Base-by-base conservation (phyloP, 2,888 invertebrate species). In the Anagyrus pseudococci region DNA sequence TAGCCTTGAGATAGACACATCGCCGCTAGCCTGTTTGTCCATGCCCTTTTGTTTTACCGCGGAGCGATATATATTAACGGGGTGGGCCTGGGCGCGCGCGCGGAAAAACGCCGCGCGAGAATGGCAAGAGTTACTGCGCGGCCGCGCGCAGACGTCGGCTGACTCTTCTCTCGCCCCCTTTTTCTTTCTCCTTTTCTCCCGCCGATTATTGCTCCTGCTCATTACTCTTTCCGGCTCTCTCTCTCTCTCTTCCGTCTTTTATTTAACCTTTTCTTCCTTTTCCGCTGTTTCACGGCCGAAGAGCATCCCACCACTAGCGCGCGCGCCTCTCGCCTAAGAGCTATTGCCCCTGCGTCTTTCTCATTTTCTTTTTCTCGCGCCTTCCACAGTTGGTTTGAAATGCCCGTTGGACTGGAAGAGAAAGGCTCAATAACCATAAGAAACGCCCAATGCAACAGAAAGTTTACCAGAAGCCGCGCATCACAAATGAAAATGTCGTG, bases 1-100 rank as follows among this genome's bases (percentile, higher is more conserved):
- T 57, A 66, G 66, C 75, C 76, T 73, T 74, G 73, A 75, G 77
- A 77, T 76, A 78, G 77, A 79, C 75, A 73, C 78, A 78, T 78
- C 78, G 75, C 74, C 72, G 75, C 64, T 71, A 73, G 71, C 48
- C 53, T 77, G 75, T 75, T 76, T 75, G 75, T 73, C 73, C 72
- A 71, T 72, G 69, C 53, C 26, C 77, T 77, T 76, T 77, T 77
- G 76, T 77, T 77, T 76, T 72, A 72, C 74, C 73, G 70, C 72
- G 71, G 72, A 15, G 4, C 19, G 70, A 73, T 75, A 77, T 77
- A 77, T 75, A 77, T 78, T 76, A 73, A 20, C 43, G 78, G 79
- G 13, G 33, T 15, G 33, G 8, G 15, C 13, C 15, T 72, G 67
- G 69, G 69, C 67, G 69, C 23, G 40, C 13, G 29, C 49, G 49